Percentiles rank a stretch among this genome's conserved stretches.
These are phyloP conservation scores for Auanema freiburgensis DNA, from an alignment of 2,888 invertebrate genomes.

Conservation along the genomic window DNA sequence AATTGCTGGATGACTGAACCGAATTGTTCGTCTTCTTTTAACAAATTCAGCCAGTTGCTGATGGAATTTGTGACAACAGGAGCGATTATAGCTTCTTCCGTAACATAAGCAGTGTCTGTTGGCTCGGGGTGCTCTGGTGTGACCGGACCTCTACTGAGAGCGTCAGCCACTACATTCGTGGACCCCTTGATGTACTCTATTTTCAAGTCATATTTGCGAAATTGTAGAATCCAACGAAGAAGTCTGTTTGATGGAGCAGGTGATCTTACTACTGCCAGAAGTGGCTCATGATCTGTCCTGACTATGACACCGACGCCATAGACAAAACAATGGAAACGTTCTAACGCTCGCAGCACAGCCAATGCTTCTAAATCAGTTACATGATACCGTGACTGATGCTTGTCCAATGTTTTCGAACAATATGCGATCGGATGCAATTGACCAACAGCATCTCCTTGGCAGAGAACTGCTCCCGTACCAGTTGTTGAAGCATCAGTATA, in stretches of 20 bases:
- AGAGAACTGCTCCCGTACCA: slow-evolving; percentile 27
- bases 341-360: slow-evolving; percentile 12
- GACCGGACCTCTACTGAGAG: slow-evolving; percentile 9
- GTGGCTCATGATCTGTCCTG: slow-evolving; percentile 27
- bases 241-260: neutral
- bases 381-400: slow-evolving; percentile 21
- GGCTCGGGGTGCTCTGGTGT: neutral
- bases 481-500: slow-evolving; percentile 27
- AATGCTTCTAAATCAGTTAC: slow-evolving; percentile 33
- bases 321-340: too few relatives aligned
- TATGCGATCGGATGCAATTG: slow-evolving; percentile 23
- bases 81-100: too few relatives aligned
- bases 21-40: neutral
- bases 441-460: slow-evolving; percentile 17
- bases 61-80: too few relatives aligned
- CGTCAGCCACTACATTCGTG: slow-evolving; percentile 18
- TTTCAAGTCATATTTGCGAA: neutral
- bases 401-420: slow-evolving; percentile 17
- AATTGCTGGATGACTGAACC: neutral
- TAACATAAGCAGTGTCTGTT: too few relatives aligned
- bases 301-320: slow-evolving; percentile 13
- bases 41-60: neutral
- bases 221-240: slow-evolving; percentile 8
- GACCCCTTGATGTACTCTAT: slow-evolving; percentile 17
- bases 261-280: slow-evolving; percentile 11